Base-by-base conservation (phyloP, 2,888 invertebrate species). In the Diogma glabrata region DNA sequence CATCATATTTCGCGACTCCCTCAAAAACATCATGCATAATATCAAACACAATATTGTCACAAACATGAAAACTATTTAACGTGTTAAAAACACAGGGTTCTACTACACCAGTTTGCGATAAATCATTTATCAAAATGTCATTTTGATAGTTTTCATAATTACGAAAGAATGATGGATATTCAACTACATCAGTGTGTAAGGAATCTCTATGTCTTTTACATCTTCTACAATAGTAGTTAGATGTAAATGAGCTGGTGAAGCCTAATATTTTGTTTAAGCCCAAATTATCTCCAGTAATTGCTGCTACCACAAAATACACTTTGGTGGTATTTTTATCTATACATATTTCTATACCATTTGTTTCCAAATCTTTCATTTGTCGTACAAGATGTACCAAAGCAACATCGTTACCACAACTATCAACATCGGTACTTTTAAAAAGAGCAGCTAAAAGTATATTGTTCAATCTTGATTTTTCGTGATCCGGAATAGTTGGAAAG, bases 361-460 rank as follows among this genome's bases (percentile, higher is more conserved):
- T 40, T 10, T 40, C 40, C 20, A 40, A 20, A 10, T 40, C 40
- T 20, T 40, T 40, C 20, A 20, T n/a, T 20, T 40, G 40, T 10
- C 12, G 19, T 19, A 40, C 20, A 10, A 40, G 40, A 40, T 40
- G 10, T 4, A 5, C 20, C 20, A 40, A 4, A 2, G 40, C 40
- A 12, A 40, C 40, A 40, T 40, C 20, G 22, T 40, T 40, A 19
- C 40, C 40, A 10, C 40, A 40, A 40, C 20, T 40, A 19, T 40
- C 19, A 9, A 40, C 19, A 40, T 40, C 40, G 22, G 19, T 9
- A 40, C 40, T 40, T 40, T 40, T 40, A 40, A 40, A 40, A 10
- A 40, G 19, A 40, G 40, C 40, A 20, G 40, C 40, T 6, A 40
- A 20, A 40, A 40, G n/a, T 40, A 40, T 40, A 40, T 40, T 40